Evolutionary conservation across 2,797 vertebrate species (phyloP), one percentile per base, ranked within the genome.

Genomic region (Argya squamiceps): DNA sequence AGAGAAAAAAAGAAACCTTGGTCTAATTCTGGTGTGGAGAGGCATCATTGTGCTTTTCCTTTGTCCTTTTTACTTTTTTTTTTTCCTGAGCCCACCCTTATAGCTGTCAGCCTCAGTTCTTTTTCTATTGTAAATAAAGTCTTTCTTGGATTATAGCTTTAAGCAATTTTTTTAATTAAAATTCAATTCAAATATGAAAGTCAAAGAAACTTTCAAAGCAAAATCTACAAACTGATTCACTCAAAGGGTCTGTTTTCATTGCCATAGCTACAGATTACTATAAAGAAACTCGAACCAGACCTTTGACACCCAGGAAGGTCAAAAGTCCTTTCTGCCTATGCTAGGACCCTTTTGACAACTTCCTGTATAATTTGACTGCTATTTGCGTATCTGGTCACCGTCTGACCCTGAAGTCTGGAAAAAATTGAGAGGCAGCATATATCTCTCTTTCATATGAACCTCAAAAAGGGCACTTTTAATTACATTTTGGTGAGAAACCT

Each of bases 211-310:
- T 96, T 97, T 94, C 70, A 79, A 95, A 96, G 95, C 44, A 82
- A 96, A 95, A 89, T 93, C 96, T 97, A 88, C 93, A 95, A 97
- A 97, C 87, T 85, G 93, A 97, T 96, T 96, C 95, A 95, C 92
- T 98, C 97, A 96, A 95, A 96, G 89, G 81, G 89, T 77, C 96
- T 97, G 89, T 96, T 97, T 97, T 96, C 81, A 97, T 97, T 97
- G 84, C 97, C 94, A 96, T 84, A 92, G 97, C 91, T 97, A 98
- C 97, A 97, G 97, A 98, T 97, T 97, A 96, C 95, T 97, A 96
- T 96, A 97, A 98, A 97, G 97, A 98, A 98, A 99, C 98, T 98
- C 98, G 98, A 99, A 98, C 98, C 98, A 97, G 98, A 98, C 98
- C 98, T 97, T 97, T 98, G 98, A 98, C 97, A 97, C 96, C 92